phyloP scores from a whole-genome alignment of 2,888 invertebrate genomes.

The Cremastobaeus sp. region DNA sequence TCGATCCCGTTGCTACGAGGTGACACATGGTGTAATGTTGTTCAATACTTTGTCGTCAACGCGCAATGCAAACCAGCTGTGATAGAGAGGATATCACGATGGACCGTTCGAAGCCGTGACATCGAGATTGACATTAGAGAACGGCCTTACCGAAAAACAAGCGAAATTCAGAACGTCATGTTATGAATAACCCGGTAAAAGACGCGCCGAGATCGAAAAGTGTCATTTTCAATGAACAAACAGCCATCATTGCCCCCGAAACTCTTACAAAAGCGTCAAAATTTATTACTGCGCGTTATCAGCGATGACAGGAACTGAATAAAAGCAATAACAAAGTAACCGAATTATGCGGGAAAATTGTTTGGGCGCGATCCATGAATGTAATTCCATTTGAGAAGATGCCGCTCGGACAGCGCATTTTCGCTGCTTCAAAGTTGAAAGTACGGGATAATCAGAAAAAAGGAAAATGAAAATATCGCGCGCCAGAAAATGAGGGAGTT shows the following conservation, averaged over 20 bases:
- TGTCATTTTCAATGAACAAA: slow-evolving; percentile 13
- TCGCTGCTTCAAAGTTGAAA: slow-evolving; percentile 1
- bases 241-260: slow-evolving; percentile 1
- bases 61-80: slow-evolving; percentile 43
- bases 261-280: slow-evolving; percentile 1
- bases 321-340: slow-evolving; percentile 6
- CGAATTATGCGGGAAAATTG: slow-evolving; percentile 18
- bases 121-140: slow-evolving; percentile 3
- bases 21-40: slow-evolving; percentile 45
- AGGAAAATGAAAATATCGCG: slow-evolving; percentile 22
- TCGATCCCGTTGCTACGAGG: slow-evolving; percentile 20
- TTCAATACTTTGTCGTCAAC: slow-evolving; percentile 30
- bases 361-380: slow-evolving; percentile 9
- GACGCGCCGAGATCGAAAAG: slow-evolving; percentile 3
- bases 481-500: slow-evolving; percentile 11
- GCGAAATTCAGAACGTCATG: too few species aligned
- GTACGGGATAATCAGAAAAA: slow-evolving; percentile 3
- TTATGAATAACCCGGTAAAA: slow-evolving; percentile 9
- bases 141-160: slow-evolving; percentile 22
- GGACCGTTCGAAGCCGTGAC: slow-evolving; percentile 29
- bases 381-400: slow-evolving; percentile 28
- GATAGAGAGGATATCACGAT: slow-evolving; percentile 38
- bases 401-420: slow-evolving; percentile 27
- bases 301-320: background rate
- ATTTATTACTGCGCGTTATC: slow-evolving; percentile 6